Percentiles rank a stretch among this genome's conserved stretches.
Evolutionary conservation across 2,888 invertebrate species (phyloP).

Genomic region (Pachliopta kotzebuea): DNA sequence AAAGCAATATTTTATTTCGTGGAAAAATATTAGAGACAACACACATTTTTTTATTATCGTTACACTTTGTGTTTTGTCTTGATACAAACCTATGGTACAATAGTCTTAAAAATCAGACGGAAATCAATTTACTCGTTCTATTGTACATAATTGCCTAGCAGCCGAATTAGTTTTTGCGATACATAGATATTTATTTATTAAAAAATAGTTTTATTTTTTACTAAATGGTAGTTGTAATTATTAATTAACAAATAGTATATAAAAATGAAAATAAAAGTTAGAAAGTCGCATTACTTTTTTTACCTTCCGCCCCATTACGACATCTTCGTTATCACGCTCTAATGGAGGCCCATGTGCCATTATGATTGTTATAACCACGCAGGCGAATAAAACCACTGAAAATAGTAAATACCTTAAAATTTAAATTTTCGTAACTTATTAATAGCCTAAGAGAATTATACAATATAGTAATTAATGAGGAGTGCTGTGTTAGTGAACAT

Average conservation of each 20-base stretch:
- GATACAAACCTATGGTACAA: too few species aligned
- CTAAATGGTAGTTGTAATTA: too few species aligned
- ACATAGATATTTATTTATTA: not conserved
- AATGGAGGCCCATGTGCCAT: conserved; percentile 62
- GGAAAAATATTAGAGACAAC: too few species aligned
- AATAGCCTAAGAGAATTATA: not conserved
- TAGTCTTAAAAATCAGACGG: too few species aligned
- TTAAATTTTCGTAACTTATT: not conserved
- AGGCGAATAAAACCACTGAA: conserved; percentile 49
- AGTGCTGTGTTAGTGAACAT: not conserved
- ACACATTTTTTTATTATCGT: not conserved
- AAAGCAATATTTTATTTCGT: not conserved
- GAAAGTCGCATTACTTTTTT: conserved; percentile 45
- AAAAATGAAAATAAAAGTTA: not conserved
- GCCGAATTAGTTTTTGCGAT: too few species aligned
- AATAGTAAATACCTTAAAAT: conserved; percentile 28
- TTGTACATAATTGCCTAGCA: too few species aligned
- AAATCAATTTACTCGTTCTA: too few species aligned
- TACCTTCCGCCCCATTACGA: conserved; percentile 74
- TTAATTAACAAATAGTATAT: not conserved
- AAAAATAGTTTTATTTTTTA: not conserved
- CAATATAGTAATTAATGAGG: not conserved
- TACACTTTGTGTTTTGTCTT: too few species aligned
- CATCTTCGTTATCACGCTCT: conserved; percentile 69
- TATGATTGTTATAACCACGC: conserved; percentile 37